These are phyloP conservation scores for Perizoma flavofasciatum DNA, from an alignment of 2,888 invertebrate genomes.

Conservation along the genomic window DNA sequence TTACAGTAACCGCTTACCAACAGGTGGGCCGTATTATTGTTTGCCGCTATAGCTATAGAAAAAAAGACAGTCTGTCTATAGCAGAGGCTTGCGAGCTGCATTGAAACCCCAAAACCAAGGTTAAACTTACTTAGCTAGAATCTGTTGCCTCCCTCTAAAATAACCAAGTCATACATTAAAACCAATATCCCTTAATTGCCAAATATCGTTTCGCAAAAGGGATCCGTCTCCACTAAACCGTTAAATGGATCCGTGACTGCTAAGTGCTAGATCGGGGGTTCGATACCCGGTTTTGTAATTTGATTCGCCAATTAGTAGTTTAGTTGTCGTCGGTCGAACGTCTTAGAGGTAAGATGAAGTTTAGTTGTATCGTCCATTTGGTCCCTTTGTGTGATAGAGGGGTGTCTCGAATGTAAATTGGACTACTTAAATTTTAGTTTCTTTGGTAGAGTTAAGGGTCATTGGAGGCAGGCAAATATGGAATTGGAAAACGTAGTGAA, in stretches of 20 bases:
- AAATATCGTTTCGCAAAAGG: slow-evolving; percentile 76
- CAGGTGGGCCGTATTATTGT: too few relatives aligned
- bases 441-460: slow-evolving; percentile 10
- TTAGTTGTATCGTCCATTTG: slow-evolving; percentile 52
- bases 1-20: too few relatives aligned
- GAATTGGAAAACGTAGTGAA: too few relatives aligned
- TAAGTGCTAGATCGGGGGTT: slow-evolving; percentile 81
- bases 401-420: slow-evolving; percentile 26
- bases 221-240: slow-evolving; percentile 80
- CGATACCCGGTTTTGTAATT: slow-evolving; percentile 80
- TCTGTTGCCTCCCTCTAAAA: too few relatives aligned
- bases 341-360: slow-evolving; percentile 67
- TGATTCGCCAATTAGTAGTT: slow-evolving; percentile 82
- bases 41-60: too few relatives aligned
- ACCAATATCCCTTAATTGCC: slow-evolving; percentile 74
- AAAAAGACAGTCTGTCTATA: too few relatives aligned
- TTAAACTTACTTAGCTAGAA: too few relatives aligned
- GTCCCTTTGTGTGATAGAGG: slow-evolving; percentile 46
- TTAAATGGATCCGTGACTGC: slow-evolving; percentile 77
- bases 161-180: slow-evolving; percentile 38
- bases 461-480: neutral
- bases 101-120: too few relatives aligned
- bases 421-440: slow-evolving; percentile 34
- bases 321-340: slow-evolving; percentile 69
- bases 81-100: too few relatives aligned